Percentiles rank a stretch among this genome's conserved stretches.
phyloP scores from a whole-genome alignment of 2,113 vertebrate genomes.

The Vidua macroura region DNA sequence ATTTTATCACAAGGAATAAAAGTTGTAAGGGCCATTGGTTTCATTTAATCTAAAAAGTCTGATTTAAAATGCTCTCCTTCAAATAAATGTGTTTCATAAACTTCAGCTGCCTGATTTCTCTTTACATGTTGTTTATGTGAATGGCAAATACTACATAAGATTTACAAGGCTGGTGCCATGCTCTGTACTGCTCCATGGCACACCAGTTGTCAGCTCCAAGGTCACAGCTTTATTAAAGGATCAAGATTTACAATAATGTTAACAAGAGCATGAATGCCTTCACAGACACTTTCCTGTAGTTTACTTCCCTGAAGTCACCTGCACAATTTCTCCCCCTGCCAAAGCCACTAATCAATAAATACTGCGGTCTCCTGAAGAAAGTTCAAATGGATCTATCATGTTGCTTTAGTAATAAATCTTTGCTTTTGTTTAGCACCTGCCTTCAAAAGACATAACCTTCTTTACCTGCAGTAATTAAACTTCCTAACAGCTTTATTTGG shows the following conservation, averaged over 20 bases:
- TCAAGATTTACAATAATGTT: slow-evolving; percentile 51
- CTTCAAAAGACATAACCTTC: neutral
- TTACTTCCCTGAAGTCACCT: slow-evolving; percentile 46
- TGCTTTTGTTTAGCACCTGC: neutral
- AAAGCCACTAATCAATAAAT: slow-evolving; percentile 31
- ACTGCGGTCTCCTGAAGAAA: neutral
- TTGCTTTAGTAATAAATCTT: slow-evolving; percentile 25
- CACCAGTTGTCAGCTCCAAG: slow-evolving; percentile 50
- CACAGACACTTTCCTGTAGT: slow-evolving; percentile 3
- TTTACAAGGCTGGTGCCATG: slow-evolving; percentile 24
- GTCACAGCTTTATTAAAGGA: slow-evolving; percentile 64
- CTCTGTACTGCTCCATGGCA: neutral
- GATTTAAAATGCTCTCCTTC: slow-evolving; percentile 46
- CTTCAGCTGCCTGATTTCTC: slow-evolving; percentile 24
- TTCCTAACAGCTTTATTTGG: neutral
- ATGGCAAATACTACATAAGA: neutral
- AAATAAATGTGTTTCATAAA: slow-evolving; percentile 42
- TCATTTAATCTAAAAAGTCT: slow-evolving; percentile 37
- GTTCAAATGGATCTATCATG: slow-evolving; percentile 18
- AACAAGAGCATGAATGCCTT: slow-evolving; percentile 14
- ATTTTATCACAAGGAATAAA: slow-evolving; percentile 53
- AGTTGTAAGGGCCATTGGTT: slow-evolving; percentile 55
- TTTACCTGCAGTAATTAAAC: slow-evolving; percentile 18
- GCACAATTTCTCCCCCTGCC: slow-evolving; percentile 2
- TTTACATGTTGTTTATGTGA: slow-evolving; percentile 33